phyloP scores from a whole-genome alignment of 2,888 invertebrate genomes.

The Abrostola triplasia region DNA sequence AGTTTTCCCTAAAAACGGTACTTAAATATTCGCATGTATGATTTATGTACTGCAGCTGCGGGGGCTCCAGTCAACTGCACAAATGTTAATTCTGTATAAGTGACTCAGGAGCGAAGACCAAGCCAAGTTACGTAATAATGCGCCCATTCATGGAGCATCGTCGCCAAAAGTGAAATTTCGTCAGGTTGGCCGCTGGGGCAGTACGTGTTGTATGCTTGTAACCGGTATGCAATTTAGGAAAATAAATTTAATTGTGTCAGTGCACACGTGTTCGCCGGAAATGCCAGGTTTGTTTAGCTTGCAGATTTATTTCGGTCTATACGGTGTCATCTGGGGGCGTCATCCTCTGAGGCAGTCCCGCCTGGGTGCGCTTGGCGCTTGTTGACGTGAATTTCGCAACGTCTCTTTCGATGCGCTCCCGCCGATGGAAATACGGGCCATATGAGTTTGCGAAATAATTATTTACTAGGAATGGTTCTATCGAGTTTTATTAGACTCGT shows the following conservation, averaged over 20 bases:
- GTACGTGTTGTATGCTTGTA: conserved; percentile 27
- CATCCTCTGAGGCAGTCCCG: conserved; percentile 74
- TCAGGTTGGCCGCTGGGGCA: conserved; percentile 38
- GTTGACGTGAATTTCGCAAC: conserved; percentile 78
- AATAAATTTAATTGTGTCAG: conserved; percentile 78
- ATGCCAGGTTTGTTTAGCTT: conserved; percentile 84
- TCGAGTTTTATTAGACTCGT: conserved; percentile 2
- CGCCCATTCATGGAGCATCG: conserved; percentile 77
- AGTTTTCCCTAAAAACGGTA: conserved; percentile 16
- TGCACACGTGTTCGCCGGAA: conserved; percentile 80
- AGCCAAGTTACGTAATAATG: conserved; percentile 79
- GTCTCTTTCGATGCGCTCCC: conserved; percentile 61
- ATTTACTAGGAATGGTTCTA: conserved; percentile 35
- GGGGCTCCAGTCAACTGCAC: conserved; percentile 70
- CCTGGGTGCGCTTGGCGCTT: conserved; percentile 75
- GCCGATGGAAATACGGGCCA: conserved; percentile 71
- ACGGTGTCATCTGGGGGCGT: conserved; percentile 83
- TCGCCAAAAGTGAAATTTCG: conserved; percentile 67
- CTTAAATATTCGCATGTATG: conserved; percentile 49
- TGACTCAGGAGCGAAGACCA: conserved; percentile 75
- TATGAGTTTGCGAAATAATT: conserved; percentile 66
- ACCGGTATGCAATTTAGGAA: conserved; percentile 53
- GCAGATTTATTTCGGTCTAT: conserved; percentile 84
- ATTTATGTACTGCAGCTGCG: conserved; percentile 74
- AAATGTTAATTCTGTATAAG: conserved; percentile 77